Percentiles rank a stretch among this genome's conserved stretches.
Evolutionary conservation across 2,113 vertebrate species (phyloP).

Genomic region (Pseudorasbora parva): DNA sequence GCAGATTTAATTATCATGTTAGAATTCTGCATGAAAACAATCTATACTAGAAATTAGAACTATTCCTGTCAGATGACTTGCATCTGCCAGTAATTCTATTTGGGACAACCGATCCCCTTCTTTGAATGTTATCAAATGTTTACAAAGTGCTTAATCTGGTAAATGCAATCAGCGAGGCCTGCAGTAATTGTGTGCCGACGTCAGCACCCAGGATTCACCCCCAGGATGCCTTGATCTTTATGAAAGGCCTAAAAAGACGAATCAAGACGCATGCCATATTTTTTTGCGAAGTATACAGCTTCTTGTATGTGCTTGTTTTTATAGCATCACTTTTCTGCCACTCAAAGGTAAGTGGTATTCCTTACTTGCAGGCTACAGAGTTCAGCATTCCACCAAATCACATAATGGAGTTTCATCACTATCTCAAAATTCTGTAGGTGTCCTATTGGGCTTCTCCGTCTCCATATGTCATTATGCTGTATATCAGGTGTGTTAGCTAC

Average conservation of each 20-base stretch:
- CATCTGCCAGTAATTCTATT: constrained; percentile 73
- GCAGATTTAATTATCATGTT: constrained; percentile 80
- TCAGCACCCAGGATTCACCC: constrained; percentile 47
- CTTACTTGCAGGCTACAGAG: background rate
- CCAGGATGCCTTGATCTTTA: constrained; percentile 35
- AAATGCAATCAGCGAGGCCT: constrained; percentile 68
- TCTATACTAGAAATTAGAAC: constrained; percentile 79
- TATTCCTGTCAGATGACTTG: constrained; percentile 81
- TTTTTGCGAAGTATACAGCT: constrained; percentile 4
- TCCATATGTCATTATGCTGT: background rate
- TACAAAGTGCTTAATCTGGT: constrained; percentile 77
- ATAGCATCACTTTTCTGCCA: background rate
- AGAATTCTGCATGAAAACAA: constrained; percentile 83
- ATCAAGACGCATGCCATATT: constrained; percentile 2
- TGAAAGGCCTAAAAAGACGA: constrained; percentile 21
- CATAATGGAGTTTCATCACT: background rate
- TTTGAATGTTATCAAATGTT: constrained; percentile 79
- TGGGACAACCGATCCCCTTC: constrained; percentile 64
- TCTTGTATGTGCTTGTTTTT: background rate
- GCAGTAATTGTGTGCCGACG: constrained; percentile 52
- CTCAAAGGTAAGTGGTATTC: background rate
- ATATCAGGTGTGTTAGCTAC: background rate
- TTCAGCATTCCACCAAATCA: background rate
- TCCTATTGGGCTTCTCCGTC: background rate
- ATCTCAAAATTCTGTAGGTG: background rate